Conservation (phyloP, 2,888 invertebrate genomes). For the Melieria crassipennis region DNA sequence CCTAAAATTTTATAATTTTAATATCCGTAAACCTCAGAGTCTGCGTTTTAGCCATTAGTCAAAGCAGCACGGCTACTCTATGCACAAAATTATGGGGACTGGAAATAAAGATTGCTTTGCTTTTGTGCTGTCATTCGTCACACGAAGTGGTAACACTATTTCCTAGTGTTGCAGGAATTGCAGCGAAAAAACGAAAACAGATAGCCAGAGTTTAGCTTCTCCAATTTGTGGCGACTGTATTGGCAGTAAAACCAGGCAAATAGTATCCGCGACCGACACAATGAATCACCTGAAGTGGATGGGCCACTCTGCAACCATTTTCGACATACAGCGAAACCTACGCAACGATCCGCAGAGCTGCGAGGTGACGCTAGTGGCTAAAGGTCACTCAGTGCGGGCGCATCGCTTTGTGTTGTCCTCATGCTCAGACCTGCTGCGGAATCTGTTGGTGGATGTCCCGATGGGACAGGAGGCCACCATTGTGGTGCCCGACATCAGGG, state of each 20-base stretch:
- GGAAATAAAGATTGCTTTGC: too few relatives aligned
- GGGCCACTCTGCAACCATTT: slow-evolving; percentile 63
- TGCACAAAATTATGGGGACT: too few relatives aligned
- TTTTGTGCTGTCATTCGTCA: too few relatives aligned
- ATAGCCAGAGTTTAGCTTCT: slow-evolving; percentile 9
- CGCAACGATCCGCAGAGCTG: slow-evolving; percentile 57
- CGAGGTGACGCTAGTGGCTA: slow-evolving; percentile 60
- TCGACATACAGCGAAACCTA: slow-evolving; percentile 61
- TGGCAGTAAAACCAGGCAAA: slow-evolving; percentile 35
- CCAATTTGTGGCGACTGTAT: slow-evolving; percentile 12
- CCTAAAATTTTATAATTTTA: too few relatives aligned
- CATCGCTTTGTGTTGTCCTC: slow-evolving; percentile 63
- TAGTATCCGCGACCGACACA: slow-evolving; percentile 22
- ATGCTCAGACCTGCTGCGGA: slow-evolving; percentile 61
- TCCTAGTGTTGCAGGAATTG: too few relatives aligned
- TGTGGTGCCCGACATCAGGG: slow-evolving; percentile 62
- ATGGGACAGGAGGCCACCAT: slow-evolving; percentile 59
- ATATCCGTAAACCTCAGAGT: too few relatives aligned
- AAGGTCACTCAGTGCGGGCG: slow-evolving; percentile 58
- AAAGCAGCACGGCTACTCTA: too few relatives aligned
- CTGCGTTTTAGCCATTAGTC: too few relatives aligned
- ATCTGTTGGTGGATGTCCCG: slow-evolving; percentile 58
- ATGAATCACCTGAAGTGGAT: slow-evolving; percentile 65
- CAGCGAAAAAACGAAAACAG: too few relatives aligned
- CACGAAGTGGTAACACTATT: too few relatives aligned